These are phyloP conservation scores for Oscheius onirici DNA, from an alignment of 2,888 invertebrate genomes.

Conservation along the genomic window DNA sequence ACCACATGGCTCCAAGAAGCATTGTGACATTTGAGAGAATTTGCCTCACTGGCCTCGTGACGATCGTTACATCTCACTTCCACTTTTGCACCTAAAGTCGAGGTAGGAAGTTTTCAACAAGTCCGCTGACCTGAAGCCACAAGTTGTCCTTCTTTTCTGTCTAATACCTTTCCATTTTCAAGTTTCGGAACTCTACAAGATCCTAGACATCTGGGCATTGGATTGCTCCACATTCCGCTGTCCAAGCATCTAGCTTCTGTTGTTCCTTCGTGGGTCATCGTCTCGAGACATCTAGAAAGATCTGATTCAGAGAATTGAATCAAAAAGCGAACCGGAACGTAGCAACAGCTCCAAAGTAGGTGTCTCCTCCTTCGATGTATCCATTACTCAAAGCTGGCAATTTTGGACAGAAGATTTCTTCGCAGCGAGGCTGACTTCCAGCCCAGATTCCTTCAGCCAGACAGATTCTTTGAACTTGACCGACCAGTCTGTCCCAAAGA, in stretches of 20 bases:
- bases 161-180: constrained; percentile 68
- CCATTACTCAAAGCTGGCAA: constrained; percentile 94
- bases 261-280: constrained; percentile 73
- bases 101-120: neutral
- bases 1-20: constrained; percentile 74
- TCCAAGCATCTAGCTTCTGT: constrained; percentile 83
- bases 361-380: constrained; percentile 84
- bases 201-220: constrained; percentile 88
- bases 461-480: constrained; percentile 88
- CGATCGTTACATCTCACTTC: constrained; percentile 84
- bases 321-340: constrained; percentile 67
- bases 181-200: constrained; percentile 79
- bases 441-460: constrained; percentile 95
- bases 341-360: constrained; percentile 81
- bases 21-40: constrained; percentile 72
- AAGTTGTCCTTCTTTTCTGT: constrained; percentile 67
- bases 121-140: constrained; percentile 76
- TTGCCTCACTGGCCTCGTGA: constrained; percentile 65
- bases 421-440: constrained; percentile 88
- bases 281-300: constrained; percentile 86
- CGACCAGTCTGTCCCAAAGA: constrained; percentile 89
- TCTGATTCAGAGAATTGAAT: neutral
- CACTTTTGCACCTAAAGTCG: constrained; percentile 77
- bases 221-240: constrained; percentile 93
- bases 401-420: constrained; percentile 96